These are phyloP conservation scores for Nezara viridula DNA, from an alignment of 2,888 invertebrate species.

Conservation along the genomic window DNA sequence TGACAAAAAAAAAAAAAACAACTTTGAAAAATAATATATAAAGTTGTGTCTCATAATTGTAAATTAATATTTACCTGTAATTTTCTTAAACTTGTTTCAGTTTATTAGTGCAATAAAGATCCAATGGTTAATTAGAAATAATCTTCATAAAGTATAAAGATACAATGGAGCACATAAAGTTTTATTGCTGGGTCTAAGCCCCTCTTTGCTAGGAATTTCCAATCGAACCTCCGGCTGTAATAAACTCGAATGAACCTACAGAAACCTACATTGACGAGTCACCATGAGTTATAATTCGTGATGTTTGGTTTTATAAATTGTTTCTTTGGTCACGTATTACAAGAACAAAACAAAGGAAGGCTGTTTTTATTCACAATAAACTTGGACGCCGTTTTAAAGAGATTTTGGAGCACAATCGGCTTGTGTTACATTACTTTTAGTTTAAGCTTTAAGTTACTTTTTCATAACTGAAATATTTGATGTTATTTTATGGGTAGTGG, in stretches of 20 bases:
- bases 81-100: background rate
- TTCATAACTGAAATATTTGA: too few species aligned
- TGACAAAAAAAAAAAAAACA: too few species aligned
- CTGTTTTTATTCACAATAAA: too few species aligned
- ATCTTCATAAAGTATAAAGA: background rate
- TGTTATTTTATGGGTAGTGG: too few species aligned
- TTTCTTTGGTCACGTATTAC: background rate
- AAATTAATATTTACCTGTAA: too few species aligned
- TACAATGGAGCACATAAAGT: background rate
- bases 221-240: background rate
- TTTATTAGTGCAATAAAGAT: background rate
- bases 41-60: too few species aligned
- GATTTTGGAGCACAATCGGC: too few species aligned
- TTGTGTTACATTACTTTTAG: too few species aligned
- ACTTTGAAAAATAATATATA: too few species aligned
- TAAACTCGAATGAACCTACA: background rate
- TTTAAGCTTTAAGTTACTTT: too few species aligned
- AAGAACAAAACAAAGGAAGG: background rate
- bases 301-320: background rate
- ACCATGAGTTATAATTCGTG: conserved; percentile 4
- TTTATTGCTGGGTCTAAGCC: background rate
- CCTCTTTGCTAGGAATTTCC: background rate
- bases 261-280: background rate
- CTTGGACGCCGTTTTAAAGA: too few species aligned
- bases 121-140: background rate